Base-by-base conservation (phyloP, 2,888 invertebrate species). In the Agonopterix arenella region DNA sequence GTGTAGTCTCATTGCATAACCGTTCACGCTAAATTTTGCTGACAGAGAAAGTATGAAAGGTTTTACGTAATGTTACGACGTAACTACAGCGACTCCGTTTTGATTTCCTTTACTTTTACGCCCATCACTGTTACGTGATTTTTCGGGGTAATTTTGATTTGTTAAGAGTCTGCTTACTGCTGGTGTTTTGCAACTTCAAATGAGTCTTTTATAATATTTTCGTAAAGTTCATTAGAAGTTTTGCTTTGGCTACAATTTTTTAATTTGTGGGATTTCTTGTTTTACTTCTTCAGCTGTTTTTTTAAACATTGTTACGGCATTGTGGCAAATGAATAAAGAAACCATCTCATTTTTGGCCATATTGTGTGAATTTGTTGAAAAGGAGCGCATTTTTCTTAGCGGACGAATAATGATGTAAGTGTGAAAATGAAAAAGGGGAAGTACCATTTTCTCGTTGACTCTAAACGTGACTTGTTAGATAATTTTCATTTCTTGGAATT, bases 11-110 rank as follows among this genome's bases (percentile, higher is more conserved):
- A 10, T 13, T 54, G 77, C 77, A 83, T 73, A 74, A 88, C 86
- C 69, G 59, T 71, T 78, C 78, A 83, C 81, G 85, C 88, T 84
- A 85, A 89, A 88, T 88, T 89, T 88, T 88, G 86, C 83, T 82
- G 85, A 80, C 86, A 84, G 89, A 86, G 89, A 89, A 89, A 89
- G 89, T 85, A 80, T 79, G 89, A 89, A 89, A 89, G 89, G 84
- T 71, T 78, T 88, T 88, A 88, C 81, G 82, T 84, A 89, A 89
- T 50, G 48, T 57, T 28, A 57, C 71, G 64, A 88, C 88, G 89
- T 89, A 86, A 86, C 84, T 66, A 77, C 73, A 80, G 75, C 78
- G 77, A 74, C 78, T 83, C 73, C 71, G 83, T 85, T 86, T 88
- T 86, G 86, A 86, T 89, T 86, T 88, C 86, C 85, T 88, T 28